A percentile compares a stretch with the other conserved stretches of the same genome.
These are phyloP conservation scores for Drosophila ananassae DNA, from an alignment of 1,140 invertebrate species.

Conservation along the genomic window DNA sequence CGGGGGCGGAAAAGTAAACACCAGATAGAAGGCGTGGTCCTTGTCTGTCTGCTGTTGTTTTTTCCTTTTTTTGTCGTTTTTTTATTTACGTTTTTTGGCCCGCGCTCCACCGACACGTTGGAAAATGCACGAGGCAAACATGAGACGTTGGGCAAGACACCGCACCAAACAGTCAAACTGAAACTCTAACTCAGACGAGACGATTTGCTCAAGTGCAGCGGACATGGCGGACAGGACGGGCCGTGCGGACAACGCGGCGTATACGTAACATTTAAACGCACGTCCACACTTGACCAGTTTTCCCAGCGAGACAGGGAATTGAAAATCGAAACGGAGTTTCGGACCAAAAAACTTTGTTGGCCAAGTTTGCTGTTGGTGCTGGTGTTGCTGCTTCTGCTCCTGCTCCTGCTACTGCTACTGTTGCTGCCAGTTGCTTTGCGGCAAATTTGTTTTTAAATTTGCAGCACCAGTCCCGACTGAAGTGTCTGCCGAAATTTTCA, in stretches of 20 bases:
- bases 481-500: constrained; percentile 71
- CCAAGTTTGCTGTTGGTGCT: constrained; percentile 43
- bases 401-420: not conserved
- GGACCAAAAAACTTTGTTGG: constrained; percentile 43
- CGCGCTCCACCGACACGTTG: constrained; percentile 22
- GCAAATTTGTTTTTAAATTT: constrained; percentile 81
- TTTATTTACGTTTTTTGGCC: constrained; percentile 5
- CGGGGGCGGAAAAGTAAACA: constrained; percentile 64
- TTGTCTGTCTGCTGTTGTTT: constrained; percentile 33
- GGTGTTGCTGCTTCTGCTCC: too few species aligned
- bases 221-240: constrained; percentile 30
- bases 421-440: constrained; percentile 54
- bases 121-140: constrained; percentile 68
- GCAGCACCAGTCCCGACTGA: constrained; percentile 16
- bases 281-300: constrained; percentile 73
- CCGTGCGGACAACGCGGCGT: constrained; percentile 47
- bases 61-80: constrained; percentile 26
- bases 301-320: constrained; percentile 30
- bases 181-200: constrained; percentile 21
- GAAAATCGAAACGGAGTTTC: constrained; percentile 55
- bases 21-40: constrained; percentile 26
- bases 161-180: not conserved
- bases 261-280: constrained; percentile 80
- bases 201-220: constrained; percentile 61
- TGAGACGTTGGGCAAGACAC: constrained; percentile 26